phyloP scores from a whole-genome alignment of 2,888 invertebrate species.

The Drosophila histrio region DNA sequence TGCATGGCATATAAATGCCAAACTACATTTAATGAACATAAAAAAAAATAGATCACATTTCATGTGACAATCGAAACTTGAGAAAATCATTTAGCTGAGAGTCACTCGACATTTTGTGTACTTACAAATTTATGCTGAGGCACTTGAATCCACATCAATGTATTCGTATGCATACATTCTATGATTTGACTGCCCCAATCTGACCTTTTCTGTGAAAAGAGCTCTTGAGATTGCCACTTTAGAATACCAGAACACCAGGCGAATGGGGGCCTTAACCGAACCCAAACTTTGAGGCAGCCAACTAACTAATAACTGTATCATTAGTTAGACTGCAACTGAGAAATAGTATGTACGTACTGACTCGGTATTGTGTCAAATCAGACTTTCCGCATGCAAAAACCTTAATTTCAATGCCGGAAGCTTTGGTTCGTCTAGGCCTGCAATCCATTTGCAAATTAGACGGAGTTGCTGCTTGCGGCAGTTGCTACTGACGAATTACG shows the following conservation, averaged over 20 bases:
- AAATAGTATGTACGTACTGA: constrained; percentile 12
- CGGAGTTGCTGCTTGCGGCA: constrained; percentile 38
- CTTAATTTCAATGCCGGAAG: constrained; percentile 76
- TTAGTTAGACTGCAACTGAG: constrained; percentile 41
- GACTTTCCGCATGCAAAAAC: constrained; percentile 63
- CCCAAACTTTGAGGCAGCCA: constrained; percentile 44
- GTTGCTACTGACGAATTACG: constrained; percentile 48
- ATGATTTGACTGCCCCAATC: neutral
- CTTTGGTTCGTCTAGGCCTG: constrained; percentile 53
- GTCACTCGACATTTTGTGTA: constrained; percentile 28
- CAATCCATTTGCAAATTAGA: constrained; percentile 74
- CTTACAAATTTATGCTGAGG: constrained; percentile 5
- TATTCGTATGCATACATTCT: constrained; percentile 8
- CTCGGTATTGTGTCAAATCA: constrained; percentile 43
- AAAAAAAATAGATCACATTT: constrained; percentile 22
- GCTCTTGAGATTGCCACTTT: constrained; percentile 31
- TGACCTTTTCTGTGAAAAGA: constrained; percentile 13
- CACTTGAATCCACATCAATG: constrained; percentile 25
- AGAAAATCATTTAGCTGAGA: constrained; percentile 15
- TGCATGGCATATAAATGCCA: neutral
- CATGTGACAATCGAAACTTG: constrained; percentile 24
- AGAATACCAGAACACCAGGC: constrained; percentile 27
- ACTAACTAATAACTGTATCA: constrained; percentile 65
- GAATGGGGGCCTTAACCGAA: neutral
- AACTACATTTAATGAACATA: neutral